Evolutionary conservation across 2,113 vertebrate species (phyloP), one percentile per base, ranked within the genome.

Genomic region (Seriola aureovittata): DNA sequence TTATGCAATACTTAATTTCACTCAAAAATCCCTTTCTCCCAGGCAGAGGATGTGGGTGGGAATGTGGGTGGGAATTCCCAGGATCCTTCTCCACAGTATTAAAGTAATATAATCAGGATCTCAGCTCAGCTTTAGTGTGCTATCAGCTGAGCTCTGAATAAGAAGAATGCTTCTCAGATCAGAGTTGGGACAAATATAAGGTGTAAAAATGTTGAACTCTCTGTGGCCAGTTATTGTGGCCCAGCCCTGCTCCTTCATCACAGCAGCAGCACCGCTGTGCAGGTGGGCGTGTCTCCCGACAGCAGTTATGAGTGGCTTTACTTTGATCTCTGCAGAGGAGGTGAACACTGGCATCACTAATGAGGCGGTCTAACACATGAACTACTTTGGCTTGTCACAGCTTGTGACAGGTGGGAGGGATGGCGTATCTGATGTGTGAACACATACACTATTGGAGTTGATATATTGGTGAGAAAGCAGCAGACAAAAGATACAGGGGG

Each of bases 271-370:
- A n/a, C 75, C 48, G 68, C 84, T 89, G 80, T 87, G 90, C 78
- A 76, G 73, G 81, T 90, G 89, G 88, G 89, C 76, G 81, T 91
- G 87, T 88, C 88, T 84, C 88, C 85, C 81, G 78, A 65, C 85
- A 86, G 84, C 88, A 74, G 84, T 44, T 77, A 82, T 84, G 87
- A 91, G 82, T 81, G 86, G 88, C 88, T 92, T 75, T 23, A 78
- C 92, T 93, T 94, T 93, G 91, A 93, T 93, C 88, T 88, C 69
- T 1, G 72, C 83, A 84, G 89, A 88, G 81, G 86, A 90, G 89
- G 88, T 87, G 88, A 90, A 91, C 83, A 86, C 89, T 89, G 90
- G 85, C 92, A 93, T 93, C 72, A 11, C 78, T 93, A 91, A 93
- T 90, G 92, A 93, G 91, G 78, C 78, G 80, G 80, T 76, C 90